Base-by-base conservation (phyloP, 2,888 invertebrate genomes). In the Eubasilissa splendida region DNA sequence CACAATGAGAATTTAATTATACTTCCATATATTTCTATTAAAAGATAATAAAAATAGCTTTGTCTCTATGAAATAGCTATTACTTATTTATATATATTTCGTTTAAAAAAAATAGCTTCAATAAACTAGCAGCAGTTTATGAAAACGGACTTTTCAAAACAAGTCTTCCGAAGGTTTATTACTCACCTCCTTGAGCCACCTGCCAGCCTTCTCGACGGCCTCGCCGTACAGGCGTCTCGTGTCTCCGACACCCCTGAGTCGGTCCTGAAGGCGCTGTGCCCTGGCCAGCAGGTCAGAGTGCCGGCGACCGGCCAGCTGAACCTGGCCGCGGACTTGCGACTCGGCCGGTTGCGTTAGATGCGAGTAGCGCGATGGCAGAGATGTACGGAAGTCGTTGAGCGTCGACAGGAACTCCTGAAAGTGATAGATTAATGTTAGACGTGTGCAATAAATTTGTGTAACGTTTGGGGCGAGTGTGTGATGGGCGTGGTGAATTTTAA, bases 331-430 rank as follows among this genome's bases (percentile, higher is more conserved):
- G 71, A 97, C 95, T 2, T 94, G 94, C 85, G 94, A 93, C 63
- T 94, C 94, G 0, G 92, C 89, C 0, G 93, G 87, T 0, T 94
- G 93, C 85, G 94, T 92, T 77, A 97, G 92, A 88, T 96, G 96
- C 0, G 96, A 93, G 82, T 97, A 89, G 0, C 97, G 93, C 52
- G 96, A 94, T 2, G 97, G 97, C 31, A 97, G 88, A 22, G 94
- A 92, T 0, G 96, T 96, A 84, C 97, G 93, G 91, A 96, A 97
- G 84, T 96, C 96, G 89, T 97, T 97, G 56, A 97, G 91, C 59
- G 94, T 91, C 22, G 93, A 92, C 8, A 97, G 90, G 89, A 96
- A 97, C 85, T 97, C 96, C 93, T 94, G 86, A 0, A 76, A 82
- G 77, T 12, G 8, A 22, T 12, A 22, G 4, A 31, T 22, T 14